Percentiles rank a stretch among this genome's conserved stretches.
Conservation (phyloP, 2,113 vertebrate species). For the Synchiropus splendidus region DNA sequence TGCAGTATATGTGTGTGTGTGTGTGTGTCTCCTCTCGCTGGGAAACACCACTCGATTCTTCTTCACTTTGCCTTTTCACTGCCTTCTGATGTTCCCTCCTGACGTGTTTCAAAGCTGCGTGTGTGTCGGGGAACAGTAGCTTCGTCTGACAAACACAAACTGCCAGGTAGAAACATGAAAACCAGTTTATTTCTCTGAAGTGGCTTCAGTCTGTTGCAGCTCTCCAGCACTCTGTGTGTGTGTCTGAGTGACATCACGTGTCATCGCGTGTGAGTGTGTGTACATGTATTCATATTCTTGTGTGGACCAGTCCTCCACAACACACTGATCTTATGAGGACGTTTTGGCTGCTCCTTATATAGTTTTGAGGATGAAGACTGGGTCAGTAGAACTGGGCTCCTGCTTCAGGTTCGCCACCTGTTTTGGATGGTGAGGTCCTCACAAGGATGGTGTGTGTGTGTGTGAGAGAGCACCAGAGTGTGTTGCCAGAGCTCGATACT, state of each 20-base stretch:
- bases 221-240: too few relatives aligned
- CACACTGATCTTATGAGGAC: too few relatives aligned
- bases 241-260: too few relatives aligned
- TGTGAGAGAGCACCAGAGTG: not conserved
- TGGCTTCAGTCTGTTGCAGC: constrained; percentile 1
- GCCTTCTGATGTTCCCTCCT: constrained; percentile 20
- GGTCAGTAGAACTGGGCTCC: too few relatives aligned
- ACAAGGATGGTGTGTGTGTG: not conserved
- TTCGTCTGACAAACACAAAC: constrained; percentile 1
- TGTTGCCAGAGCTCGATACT: too few relatives aligned
- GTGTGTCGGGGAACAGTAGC: not conserved
- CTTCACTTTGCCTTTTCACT: constrained; percentile 44
- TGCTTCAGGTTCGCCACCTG: not conserved
- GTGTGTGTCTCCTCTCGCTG: not conserved
- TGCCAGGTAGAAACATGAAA: constrained; percentile 3
- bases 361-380: too few relatives aligned
- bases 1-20: too few relatives aligned
- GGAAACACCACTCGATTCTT: constrained; percentile 15
- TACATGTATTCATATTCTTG: too few relatives aligned
- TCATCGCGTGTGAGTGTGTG: constrained; percentile 14
- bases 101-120: constrained; percentile 22
- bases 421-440: too few relatives aligned
- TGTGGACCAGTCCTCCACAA: too few relatives aligned
- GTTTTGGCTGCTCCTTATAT: too few relatives aligned
- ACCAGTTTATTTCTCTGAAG: constrained; percentile 27